Evolutionary conservation across 2,888 invertebrate genomes (phyloP), one percentile per base, ranked within the genome.

Genomic region (Trilocha varians): DNA sequence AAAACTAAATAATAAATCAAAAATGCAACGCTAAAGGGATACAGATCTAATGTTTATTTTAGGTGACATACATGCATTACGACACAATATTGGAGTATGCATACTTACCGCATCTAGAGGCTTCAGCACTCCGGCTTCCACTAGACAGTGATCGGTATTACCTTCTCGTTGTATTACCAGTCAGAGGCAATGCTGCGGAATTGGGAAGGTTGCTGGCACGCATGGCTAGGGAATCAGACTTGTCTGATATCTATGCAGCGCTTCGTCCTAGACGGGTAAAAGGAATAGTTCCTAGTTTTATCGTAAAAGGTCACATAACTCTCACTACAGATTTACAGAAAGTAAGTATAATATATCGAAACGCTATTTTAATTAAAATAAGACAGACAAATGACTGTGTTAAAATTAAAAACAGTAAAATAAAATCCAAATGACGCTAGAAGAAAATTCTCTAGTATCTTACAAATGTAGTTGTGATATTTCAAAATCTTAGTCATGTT

Each of bases 291-390:
- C 95, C 95, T 0, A 93, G 93, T 58, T 95, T 95, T 64, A 91
- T 88, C 68, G 87, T 94, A 15, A 91, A 92, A 48, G 94, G 94
- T 37, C 92, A 92, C 56, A 90, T 94, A 52, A 90, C 91, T 38
- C 82, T 95, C 39, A 94, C 94, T n/a, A 90, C 92, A 40, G 91
- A 92, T 59, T 84, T 95, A 47, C 93, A 94, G 70, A 91, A 91
- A 89, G 95, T 94, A 79, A 86, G 82, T 38, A 16, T 16, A 32
- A 13, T 9, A 6, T n/a, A 13, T 17, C 15, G 16, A 16, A 34
- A 11, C 1, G 5, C 16, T 1, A 33, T 13, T 3, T 25, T n/a
- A n/a, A n/a, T n/a, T n/a, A n/a, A n/a, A n/a, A n/a, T n/a, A n/a
- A n/a, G n/a, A n/a, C n/a, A n/a, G n/a, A n/a, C n/a, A n/a, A n/a